Evolutionary conservation across 2,113 vertebrate genomes (phyloP), one percentile per base, ranked within the genome.

Genomic region (Oreotragus oreotragus): DNA sequence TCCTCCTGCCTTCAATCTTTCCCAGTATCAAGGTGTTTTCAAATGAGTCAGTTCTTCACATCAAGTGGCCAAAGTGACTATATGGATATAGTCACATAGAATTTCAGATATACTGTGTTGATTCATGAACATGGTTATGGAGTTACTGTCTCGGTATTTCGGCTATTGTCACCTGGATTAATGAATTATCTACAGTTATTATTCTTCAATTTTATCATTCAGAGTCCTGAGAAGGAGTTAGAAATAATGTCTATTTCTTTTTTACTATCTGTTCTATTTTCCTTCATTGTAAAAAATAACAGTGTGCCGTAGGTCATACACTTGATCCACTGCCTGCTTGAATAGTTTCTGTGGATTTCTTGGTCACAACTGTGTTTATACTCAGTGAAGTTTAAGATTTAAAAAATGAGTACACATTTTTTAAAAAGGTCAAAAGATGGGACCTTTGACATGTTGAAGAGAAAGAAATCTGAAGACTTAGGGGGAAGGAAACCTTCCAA

Each of bases 311-410:
- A 45, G 64, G 55, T 91, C 55, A 91, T 43, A 92, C 55, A 86
- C 57, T 92, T 88, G 90, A 90, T 39, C 30, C 43, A 11, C 43
- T 51, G 58, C 36, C 88, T 94, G 16, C 58, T 33, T 88, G 90
- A n/a, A 55, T 43, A 92, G 84, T 43, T 76, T 76, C 73, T 94
- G 25, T 87, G 90, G 80, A 84, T 87, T 90, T 96, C 66, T 92
- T n/a, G 5, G 25, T 77, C 62, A 70, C 5, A 79, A 3, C 80
- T 90, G 39, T 94, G 76, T 93, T 96, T 80, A 28, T 76, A 64
- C 33, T 86, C 73, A 70, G 81, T 36, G 14, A 36, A 62, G 49
- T 87, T 53, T 89, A 80, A 94, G 96, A 97, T 95, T 80, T 51
- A 21, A n/a, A 97, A 98, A 97, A 73, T 43, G n/a, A 73, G 58